These are phyloP conservation scores for Callorhinus ursinus DNA, from an alignment of 2,113 vertebrate species.

Conservation along the genomic window DNA sequence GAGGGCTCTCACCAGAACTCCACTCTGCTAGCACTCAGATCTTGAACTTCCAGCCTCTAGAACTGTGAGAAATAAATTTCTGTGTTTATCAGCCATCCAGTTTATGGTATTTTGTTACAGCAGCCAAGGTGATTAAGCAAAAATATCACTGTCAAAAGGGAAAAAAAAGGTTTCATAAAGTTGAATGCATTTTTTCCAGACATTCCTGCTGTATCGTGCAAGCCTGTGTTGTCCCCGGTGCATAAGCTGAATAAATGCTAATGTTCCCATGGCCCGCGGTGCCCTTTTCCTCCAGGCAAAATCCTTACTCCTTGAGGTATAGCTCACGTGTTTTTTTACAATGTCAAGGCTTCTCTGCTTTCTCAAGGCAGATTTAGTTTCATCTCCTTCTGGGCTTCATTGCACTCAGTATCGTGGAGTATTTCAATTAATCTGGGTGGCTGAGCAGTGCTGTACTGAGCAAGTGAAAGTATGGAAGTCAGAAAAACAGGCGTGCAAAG, in stretches of 20 bases:
- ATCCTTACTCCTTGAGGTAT: background rate
- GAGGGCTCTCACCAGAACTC: background rate
- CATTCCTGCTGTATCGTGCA: background rate
- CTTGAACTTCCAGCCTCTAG: background rate
- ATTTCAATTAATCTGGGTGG: background rate
- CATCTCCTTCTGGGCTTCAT: background rate
- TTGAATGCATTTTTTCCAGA: background rate
- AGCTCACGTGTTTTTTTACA: background rate
- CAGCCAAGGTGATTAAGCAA: background rate
- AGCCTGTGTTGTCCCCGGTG: background rate
- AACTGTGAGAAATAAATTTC: background rate
- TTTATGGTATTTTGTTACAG: background rate
- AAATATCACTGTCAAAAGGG: background rate
- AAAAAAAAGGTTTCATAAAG: background rate
- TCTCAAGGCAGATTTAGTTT: background rate
- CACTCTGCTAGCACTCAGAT: background rate
- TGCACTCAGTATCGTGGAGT: background rate
- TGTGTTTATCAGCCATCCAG: background rate
- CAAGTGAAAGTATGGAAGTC: background rate
- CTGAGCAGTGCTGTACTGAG: background rate
- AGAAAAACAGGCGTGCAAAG: background rate
- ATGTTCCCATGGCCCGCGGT: background rate
- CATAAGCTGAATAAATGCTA: background rate
- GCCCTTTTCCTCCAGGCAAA: background rate
- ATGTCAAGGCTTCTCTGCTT: background rate